phyloP scores from a whole-genome alignment of 2,113 vertebrate genomes.

The Chiloscyllium plagiosum region DNA sequence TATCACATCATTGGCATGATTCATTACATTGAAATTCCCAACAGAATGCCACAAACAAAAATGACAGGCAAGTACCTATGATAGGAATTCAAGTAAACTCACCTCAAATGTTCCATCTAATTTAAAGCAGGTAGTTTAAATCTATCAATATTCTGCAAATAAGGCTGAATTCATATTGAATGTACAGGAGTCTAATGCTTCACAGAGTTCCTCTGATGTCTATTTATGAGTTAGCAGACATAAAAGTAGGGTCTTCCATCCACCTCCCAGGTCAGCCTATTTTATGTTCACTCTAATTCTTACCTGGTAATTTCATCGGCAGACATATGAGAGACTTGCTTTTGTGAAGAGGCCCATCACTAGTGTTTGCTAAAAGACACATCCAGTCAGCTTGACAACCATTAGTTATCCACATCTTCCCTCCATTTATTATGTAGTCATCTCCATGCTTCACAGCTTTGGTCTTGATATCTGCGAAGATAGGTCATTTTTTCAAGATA shows the following conservation, averaged over 20 bases:
- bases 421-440: conserved; percentile 67
- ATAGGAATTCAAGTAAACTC: not conserved
- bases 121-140: not conserved
- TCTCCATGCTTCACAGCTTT: conserved; percentile 64
- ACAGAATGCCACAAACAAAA: not conserved
- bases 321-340: conserved; percentile 76
- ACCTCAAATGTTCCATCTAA: not conserved
- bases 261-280: not conserved
- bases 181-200: not conserved
- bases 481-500: conserved; percentile 32
- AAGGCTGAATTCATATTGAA: not conserved
- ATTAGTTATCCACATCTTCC: conserved; percentile 72
- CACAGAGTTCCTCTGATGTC: not conserved
- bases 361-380: conserved; percentile 69
- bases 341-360: conserved; percentile 57
- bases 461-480: conserved; percentile 62
- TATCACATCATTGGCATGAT: not conserved
- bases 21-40: not conserved
- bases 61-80: not conserved
- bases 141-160: not conserved
- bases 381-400: conserved; percentile 72
- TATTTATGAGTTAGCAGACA: not conserved
- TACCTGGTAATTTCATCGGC: conserved; percentile 70
- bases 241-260: not conserved
- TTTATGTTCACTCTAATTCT: conserved; percentile 22